A percentile compares a stretch with the other conserved stretches of the same genome.
These are phyloP conservation scores for Lymantria monacha DNA, from an alignment of 2,888 invertebrate species.

Conservation along the genomic window DNA sequence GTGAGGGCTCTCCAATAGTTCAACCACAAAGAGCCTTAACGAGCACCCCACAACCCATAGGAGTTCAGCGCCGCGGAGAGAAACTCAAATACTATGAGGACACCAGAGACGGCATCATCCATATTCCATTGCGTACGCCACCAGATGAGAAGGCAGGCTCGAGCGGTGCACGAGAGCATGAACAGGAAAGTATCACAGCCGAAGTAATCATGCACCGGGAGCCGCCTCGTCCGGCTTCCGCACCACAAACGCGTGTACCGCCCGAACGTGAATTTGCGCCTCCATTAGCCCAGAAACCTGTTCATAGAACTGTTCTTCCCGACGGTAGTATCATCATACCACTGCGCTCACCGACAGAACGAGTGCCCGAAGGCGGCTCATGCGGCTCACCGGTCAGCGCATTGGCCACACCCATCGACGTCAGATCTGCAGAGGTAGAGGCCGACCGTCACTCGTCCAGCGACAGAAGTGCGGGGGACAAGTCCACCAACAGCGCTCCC, in stretches of 20 bases:
- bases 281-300: constrained; percentile 54
- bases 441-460: not conserved
- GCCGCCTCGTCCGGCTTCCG: constrained; percentile 39
- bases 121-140: constrained; percentile 89
- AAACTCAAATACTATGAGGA: constrained; percentile 84
- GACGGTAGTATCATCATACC: constrained; percentile 84
- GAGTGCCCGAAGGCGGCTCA: constrained; percentile 23
- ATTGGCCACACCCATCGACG: constrained; percentile 1
- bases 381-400: constrained; percentile 13
- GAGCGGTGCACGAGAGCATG: constrained; percentile 29
- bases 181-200: constrained; percentile 13
- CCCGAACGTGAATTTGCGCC: constrained; percentile 53
- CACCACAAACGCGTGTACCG: constrained; percentile 19
- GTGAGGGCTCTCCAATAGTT: constrained; percentile 58
- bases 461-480: not conserved
- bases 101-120: constrained; percentile 84
- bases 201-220: constrained; percentile 30
- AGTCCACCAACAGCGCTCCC: not conserved
- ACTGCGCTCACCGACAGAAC: constrained; percentile 74
- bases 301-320: constrained; percentile 67
- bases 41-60: constrained; percentile 30
- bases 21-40: constrained; percentile 45
- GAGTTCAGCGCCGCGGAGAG: constrained; percentile 43
- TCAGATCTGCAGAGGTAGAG: constrained; percentile 4
- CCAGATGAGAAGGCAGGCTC: constrained; percentile 82